phyloP scores from a whole-genome alignment of 1,140 invertebrate genomes.

The Nautilus pompilius region DNA sequence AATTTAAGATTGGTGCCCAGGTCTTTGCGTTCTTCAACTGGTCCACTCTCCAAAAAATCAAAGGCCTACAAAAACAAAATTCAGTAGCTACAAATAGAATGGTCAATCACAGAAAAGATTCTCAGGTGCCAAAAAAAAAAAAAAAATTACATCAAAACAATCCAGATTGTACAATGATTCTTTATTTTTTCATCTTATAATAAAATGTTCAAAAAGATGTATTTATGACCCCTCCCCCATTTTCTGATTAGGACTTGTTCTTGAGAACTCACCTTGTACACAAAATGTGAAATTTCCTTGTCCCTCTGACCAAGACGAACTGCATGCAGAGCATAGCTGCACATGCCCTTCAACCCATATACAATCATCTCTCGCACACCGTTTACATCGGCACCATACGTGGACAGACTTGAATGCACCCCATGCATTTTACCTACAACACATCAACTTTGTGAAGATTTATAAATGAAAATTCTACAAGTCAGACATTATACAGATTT shows the following conservation, averaged over 20 bases:
- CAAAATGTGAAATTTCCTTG: slow-evolving; percentile 14
- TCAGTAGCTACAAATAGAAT: background rate
- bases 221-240: background rate
- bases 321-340: slow-evolving; percentile 26
- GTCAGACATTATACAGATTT: no score
- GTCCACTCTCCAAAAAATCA: slow-evolving; percentile 19
- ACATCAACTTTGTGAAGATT: slow-evolving; percentile 22
- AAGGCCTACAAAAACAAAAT: slow-evolving; percentile 14
- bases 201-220: background rate
- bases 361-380: slow-evolving; percentile 32
- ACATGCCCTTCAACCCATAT: slow-evolving; percentile 29
- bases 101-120: no score
- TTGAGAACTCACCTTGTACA: slow-evolving; percentile 23
- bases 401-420: no score
- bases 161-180: no score
- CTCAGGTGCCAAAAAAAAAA: no score
- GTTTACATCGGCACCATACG: slow-evolving; percentile 26
- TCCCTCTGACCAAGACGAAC: slow-evolving; percentile 18
- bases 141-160: no score
- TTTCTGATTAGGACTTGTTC: no score
- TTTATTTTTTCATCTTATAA: no score
- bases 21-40: slow-evolving; percentile 12
- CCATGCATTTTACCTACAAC: no score
- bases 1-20: slow-evolving; percentile 19
- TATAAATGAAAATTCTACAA: no score